phyloP scores from a whole-genome alignment of 2,113 vertebrate genomes.

The Amia ocellicauda region DNA sequence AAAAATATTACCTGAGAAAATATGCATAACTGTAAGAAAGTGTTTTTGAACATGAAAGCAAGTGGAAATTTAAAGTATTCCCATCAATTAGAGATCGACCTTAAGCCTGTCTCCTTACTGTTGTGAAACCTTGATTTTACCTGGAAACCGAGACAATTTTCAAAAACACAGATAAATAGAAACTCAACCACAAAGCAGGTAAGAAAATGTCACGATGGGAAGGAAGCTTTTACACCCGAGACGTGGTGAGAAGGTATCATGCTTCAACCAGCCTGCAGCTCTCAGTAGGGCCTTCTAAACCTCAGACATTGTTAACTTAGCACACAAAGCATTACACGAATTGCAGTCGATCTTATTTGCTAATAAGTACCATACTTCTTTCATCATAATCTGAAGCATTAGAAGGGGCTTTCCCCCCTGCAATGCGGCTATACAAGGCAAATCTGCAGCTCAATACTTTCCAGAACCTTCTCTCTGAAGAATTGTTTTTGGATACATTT shows the following conservation, averaged over 20 bases:
- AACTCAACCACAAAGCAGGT: not conserved
- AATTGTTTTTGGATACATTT: no score
- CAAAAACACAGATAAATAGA: slow-evolving; percentile 8
- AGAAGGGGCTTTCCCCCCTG: no score
- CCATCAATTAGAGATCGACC: no score
- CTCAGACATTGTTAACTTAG: no score
- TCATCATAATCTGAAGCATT: not conserved
- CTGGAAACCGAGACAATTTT: slow-evolving; percentile 19
- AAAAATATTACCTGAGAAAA: no score
- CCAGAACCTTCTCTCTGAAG: no score
- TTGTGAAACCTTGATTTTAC: slow-evolving; percentile 4
- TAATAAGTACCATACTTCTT: slow-evolving; percentile 10
- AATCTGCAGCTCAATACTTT: no score
- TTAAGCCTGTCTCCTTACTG: no score
- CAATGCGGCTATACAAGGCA: no score
- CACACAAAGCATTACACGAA: slow-evolving; percentile 12
- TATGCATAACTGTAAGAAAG: no score
- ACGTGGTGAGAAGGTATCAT: not conserved
- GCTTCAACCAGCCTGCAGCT: not conserved
- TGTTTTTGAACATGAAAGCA: no score
- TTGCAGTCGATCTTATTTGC: slow-evolving; percentile 5
- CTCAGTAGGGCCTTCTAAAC: not conserved
- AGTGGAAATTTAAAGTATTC: no score
- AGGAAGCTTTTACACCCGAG: not conserved
- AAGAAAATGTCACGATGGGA: not conserved